Conservation (phyloP, 1,140 invertebrate species). For the Eubasilissa regina region DNA sequence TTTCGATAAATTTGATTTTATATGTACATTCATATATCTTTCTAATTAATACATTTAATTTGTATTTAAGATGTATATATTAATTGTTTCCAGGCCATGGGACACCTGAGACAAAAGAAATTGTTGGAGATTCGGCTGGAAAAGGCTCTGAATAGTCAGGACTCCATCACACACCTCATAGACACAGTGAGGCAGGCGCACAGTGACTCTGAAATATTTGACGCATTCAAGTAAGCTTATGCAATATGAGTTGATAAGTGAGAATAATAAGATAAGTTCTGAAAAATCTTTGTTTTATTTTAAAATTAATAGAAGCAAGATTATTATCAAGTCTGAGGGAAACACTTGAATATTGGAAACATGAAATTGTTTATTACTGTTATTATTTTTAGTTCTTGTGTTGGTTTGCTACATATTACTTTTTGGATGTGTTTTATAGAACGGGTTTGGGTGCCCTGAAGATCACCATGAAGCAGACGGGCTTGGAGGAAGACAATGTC, state of each 20-base stretch:
- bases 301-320: not conserved
- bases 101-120: conserved; percentile 66
- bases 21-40: too few relatives aligned
- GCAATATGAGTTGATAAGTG: not conserved
- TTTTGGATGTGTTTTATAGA: conserved; percentile 57
- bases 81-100: conserved; percentile 64
- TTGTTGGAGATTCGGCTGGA: conserved; percentile 62
- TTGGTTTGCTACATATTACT: not conserved
- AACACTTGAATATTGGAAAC: too few relatives aligned
- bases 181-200: conserved; percentile 64
- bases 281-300: not conserved
- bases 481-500: conserved; percentile 65
- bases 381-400: too few relatives aligned
- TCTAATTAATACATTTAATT: too few relatives aligned
- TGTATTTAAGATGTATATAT: too few relatives aligned
- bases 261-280: not conserved
- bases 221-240: conserved; percentile 65
- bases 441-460: conserved; percentile 67
- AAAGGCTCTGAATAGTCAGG: conserved; percentile 63
- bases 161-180: conserved; percentile 65
- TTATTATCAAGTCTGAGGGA: too few relatives aligned
- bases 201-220: conserved; percentile 64
- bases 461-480: conserved; percentile 64
- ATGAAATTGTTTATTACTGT: too few relatives aligned
- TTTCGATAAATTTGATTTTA: too few relatives aligned